These are phyloP conservation scores for Corythoichthys intestinalis DNA, from an alignment of 2,113 vertebrate genomes.

Conservation along the genomic window DNA sequence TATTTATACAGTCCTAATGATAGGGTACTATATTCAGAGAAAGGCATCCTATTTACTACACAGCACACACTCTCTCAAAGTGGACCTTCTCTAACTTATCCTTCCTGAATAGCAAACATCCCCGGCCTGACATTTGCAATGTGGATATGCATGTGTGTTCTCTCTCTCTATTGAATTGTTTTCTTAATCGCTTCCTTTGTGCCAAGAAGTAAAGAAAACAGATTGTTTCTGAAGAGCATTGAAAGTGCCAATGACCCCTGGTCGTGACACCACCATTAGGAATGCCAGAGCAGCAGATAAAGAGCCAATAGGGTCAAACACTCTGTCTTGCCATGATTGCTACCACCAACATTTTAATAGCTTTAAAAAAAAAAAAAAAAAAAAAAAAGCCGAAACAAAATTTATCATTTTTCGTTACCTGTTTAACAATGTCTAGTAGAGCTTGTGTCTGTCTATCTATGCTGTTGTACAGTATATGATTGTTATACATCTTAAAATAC, in stretches of 20 bases:
- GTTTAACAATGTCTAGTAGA: background rate
- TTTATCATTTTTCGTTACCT: no score
- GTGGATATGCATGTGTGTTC: conserved; percentile 65
- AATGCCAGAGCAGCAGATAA: conserved; percentile 63
- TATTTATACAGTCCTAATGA: background rate
- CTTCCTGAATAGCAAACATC: conserved; percentile 68
- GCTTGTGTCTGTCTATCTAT: background rate
- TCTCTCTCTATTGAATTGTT: conserved; percentile 74
- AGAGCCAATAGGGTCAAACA: conserved; percentile 53
- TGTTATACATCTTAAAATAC: background rate
- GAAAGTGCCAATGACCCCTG: conserved; percentile 64
- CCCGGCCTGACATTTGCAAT: conserved; percentile 66
- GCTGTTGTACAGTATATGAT: no score
- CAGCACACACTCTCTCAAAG: conserved; percentile 53
- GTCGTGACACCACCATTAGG: conserved; percentile 52
- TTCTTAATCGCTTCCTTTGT: conserved; percentile 75
- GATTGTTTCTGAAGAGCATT: conserved; percentile 73
- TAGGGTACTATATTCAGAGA: conserved; percentile 42
- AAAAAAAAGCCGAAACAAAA: no score
- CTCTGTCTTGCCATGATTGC: conserved; percentile 49
- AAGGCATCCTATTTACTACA: conserved; percentile 32
- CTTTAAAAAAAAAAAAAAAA: conserved; percentile 22
- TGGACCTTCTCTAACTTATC: conserved; percentile 50
- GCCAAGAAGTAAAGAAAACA: conserved; percentile 74
- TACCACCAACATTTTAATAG: conserved; percentile 67